phyloP scores from a whole-genome alignment of 2,888 invertebrate genomes.

The Sepiola atlantica region DNA sequence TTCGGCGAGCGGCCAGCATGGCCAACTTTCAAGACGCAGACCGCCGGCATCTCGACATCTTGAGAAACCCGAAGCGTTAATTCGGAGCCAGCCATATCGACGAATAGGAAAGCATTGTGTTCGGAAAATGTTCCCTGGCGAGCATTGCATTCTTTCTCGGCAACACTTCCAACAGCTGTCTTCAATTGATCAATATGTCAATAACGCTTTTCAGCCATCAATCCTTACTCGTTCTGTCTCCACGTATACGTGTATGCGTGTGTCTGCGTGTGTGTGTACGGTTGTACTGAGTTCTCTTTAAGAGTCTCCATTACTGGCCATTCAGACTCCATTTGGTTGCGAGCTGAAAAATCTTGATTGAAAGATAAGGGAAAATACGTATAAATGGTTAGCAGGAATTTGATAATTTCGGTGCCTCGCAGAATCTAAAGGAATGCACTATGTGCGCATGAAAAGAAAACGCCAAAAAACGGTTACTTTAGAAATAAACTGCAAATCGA shows the following conservation, averaged over 20 bases:
- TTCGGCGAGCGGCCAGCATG: neutral
- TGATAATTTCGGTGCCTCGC: neutral
- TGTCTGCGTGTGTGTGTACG: neutral
- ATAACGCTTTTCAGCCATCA: neutral
- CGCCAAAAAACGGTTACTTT: no score
- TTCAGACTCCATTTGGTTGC: neutral
- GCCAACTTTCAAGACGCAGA: neutral
- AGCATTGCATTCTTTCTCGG: neutral
- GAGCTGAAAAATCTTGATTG: neutral
- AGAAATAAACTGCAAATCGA: no score
- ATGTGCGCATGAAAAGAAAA: neutral
- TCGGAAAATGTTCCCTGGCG: constrained; percentile 18
- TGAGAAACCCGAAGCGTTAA: neutral
- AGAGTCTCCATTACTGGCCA: neutral
- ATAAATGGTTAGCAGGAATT: neutral
- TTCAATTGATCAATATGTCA: constrained; percentile 32
- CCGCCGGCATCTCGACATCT: neutral
- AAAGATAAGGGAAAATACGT: neutral
- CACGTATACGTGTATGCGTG: neutral
- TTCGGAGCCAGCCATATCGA: neutral
- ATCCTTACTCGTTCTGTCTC: neutral
- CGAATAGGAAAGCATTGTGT: neutral
- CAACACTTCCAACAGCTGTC: neutral
- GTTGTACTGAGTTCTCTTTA: neutral
- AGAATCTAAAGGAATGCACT: neutral